phyloP scores from a whole-genome alignment of 2,797 vertebrate genomes.

The Melanotaenia maccullochi region DNA sequence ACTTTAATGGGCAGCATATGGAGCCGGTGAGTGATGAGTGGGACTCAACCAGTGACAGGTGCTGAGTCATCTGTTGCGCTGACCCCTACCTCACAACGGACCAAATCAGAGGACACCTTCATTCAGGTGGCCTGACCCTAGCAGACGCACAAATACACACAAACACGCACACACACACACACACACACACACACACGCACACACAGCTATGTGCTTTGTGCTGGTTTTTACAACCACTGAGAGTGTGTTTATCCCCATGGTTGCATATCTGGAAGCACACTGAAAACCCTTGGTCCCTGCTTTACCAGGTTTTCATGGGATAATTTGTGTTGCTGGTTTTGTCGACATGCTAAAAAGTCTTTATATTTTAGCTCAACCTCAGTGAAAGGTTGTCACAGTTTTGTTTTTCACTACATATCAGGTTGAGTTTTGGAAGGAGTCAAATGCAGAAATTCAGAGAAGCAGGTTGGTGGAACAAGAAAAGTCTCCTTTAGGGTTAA shows the following conservation, averaged over 20 bases:
- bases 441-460: too few species aligned
- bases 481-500: too few species aligned
- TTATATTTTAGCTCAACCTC: too few species aligned
- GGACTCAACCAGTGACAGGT: slow-evolving; percentile 75
- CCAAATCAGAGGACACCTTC: slow-evolving; percentile 73
- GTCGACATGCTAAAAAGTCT: too few species aligned
- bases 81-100: slow-evolving; percentile 56
- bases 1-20: slow-evolving; percentile 86
- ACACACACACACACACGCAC: background rate
- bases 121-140: slow-evolving; percentile 50
- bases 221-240: background rate
- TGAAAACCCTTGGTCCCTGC: background rate
- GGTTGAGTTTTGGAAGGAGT: too few species aligned
- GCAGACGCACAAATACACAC: slow-evolving; percentile 7
- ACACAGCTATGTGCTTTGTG: background rate
- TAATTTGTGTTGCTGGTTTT: too few species aligned
- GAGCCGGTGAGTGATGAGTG: slow-evolving; percentile 79
- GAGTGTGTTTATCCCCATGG: background rate
- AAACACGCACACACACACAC: slow-evolving; percentile 11
- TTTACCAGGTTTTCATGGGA: too few species aligned
- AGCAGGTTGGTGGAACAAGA: too few species aligned
- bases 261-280: background rate
- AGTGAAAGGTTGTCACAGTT: background rate
- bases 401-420: background rate
- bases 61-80: slow-evolving; percentile 72